Evolutionary conservation across 2,113 vertebrate genomes (phyloP), one percentile per base, ranked within the genome.

Genomic region (Odocoileus virginianus): DNA sequence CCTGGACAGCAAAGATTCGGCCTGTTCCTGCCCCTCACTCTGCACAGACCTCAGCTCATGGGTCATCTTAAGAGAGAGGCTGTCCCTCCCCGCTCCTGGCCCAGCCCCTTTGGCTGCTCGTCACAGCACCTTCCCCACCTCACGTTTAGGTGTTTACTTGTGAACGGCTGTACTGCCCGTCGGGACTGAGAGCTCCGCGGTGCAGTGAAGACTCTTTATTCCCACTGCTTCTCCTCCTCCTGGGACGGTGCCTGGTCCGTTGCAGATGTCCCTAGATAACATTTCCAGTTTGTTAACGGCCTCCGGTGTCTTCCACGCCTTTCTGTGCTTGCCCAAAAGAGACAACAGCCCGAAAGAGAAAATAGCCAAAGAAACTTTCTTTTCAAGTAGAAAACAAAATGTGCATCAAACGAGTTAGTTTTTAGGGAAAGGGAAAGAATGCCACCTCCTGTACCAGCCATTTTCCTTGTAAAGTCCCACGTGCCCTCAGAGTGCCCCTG

Each of bases 101-200:
- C 30, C n/a, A 28, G 43, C 28, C n/a, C 11, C 15, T 28, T 33
- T 30, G 27, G 8, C 64, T 36, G 14, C 15, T 27, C 47, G 21
- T 76, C 30, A 16, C 0, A 43, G 27, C 16, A 17, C 17, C 17
- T 4, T 36, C 17, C 21, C 5, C 15, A 13, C 5, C 3, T 5
- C 54, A 0, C 0, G 1, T n/a, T 13, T 0, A 13, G 3, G 6
- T 6, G 25, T 57, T 14, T 6, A 0, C 1, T 0, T 5, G 27
- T 21, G 14, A 36, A 2, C 8, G 19, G 15, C 50, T 11, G 6
- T 45, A 9, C 55, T 12, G 28, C 43, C n/a, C 0, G 0, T n/a
- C 76, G 52, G 9, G n/a, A 19, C 2, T 8, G 25, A 28, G 45
- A 27, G 36, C 33, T 50, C 71, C 25, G 0, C 0, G 25, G 28